These are phyloP conservation scores for Mythimna impura DNA, from an alignment of 2,888 invertebrate genomes.

Conservation along the genomic window DNA sequence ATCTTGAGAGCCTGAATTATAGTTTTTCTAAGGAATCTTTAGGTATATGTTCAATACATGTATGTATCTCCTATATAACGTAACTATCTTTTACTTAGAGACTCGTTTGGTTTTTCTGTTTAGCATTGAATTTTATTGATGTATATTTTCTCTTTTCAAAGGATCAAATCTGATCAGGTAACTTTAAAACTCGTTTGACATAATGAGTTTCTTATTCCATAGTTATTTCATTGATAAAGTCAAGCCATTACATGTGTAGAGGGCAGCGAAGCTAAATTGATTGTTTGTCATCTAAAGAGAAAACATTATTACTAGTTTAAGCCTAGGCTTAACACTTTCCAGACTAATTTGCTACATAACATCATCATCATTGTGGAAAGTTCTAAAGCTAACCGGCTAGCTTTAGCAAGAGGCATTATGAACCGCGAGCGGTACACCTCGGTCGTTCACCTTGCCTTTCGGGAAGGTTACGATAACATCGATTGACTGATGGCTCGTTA, in stretches of 20 bases:
- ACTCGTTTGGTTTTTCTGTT: background rate
- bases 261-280: slow-evolving; percentile 3
- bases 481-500: slow-evolving; percentile 67
- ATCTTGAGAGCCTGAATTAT: background rate
- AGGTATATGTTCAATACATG: background rate
- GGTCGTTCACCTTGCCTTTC: slow-evolving; percentile 71
- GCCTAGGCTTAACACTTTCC: slow-evolving; percentile 1
- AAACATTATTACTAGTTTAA: background rate
- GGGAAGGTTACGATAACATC: slow-evolving; percentile 69
- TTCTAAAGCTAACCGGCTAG: slow-evolving; percentile 7
- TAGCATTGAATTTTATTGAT: background rate
- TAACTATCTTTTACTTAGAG: background rate
- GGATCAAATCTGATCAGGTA: too few relatives aligned
- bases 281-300: slow-evolving; percentile 1
- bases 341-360: slow-evolving; percentile 3
- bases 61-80: background rate
- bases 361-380: slow-evolving; percentile 25
- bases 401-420: slow-evolving; percentile 4
- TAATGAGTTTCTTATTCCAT: slow-evolving; percentile 7
- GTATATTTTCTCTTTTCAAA: background rate
- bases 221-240: background rate
- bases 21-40: slow-evolving; percentile 1
- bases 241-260: background rate
- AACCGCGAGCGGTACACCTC: background rate
- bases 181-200: too few relatives aligned